A percentile compares a stretch with the other conserved stretches of the same genome.
phyloP scores from a whole-genome alignment of 2,797 vertebrate species.

The Pseudochirops corinnae region DNA sequence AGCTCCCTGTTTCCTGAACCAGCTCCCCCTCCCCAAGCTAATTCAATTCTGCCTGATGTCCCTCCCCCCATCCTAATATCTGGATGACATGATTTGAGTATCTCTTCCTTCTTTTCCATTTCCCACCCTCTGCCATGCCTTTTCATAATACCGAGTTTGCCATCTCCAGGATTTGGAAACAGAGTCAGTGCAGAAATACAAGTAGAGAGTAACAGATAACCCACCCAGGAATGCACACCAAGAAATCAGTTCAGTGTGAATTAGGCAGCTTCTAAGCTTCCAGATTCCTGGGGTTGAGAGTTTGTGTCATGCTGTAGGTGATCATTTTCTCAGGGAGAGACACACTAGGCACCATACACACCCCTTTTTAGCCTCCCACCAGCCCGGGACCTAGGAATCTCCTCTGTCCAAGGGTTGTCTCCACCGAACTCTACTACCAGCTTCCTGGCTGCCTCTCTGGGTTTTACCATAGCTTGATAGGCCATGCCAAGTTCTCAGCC shows the following conservation, averaged over 20 bases:
- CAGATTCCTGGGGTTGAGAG: background rate
- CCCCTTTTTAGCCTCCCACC: background rate
- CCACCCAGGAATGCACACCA: background rate
- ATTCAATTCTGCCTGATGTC: background rate
- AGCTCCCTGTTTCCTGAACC: background rate
- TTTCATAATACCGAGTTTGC: background rate
- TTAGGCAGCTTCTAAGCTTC: background rate
- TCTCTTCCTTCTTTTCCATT: background rate
- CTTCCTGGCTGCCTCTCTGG: background rate
- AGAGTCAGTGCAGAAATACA: background rate
- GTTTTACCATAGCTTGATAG: background rate
- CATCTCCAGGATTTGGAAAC: background rate
- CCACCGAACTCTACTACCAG: background rate
- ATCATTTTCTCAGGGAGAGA: background rate
- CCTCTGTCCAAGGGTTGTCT: background rate
- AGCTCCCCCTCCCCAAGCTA: background rate
- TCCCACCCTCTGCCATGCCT: background rate
- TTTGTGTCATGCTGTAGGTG: background rate
- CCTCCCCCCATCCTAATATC: background rate
- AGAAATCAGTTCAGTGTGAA: background rate
- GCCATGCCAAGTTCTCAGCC: background rate
- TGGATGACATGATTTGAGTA: background rate
- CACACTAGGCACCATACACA: background rate
- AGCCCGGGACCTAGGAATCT: background rate
- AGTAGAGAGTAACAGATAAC: background rate